Base-by-base conservation (phyloP, 1,140 invertebrate genomes). In the Harpegnathos saltator region DNA sequence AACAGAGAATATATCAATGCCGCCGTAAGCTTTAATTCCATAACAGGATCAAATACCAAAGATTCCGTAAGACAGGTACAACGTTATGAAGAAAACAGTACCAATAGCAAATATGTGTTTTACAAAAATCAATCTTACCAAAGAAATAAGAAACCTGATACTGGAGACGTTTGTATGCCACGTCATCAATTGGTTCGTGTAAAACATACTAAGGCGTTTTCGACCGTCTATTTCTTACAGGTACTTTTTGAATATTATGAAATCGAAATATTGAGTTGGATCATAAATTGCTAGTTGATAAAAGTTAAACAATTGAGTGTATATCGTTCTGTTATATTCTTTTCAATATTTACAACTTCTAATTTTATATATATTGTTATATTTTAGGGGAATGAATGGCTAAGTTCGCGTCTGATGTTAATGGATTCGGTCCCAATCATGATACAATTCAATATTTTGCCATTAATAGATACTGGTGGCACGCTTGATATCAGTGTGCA, bases 401-500 rank as follows among this genome's bases (percentile, higher is more conserved):
- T 95, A 81, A 95, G 94, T 44, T 94, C 94, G 2, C 95, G 94
- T 94, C 69, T 95, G 17, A 91, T 94, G 33, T 84, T 95, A 65
- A 93, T 91, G 9, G 94, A 95, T 83, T 58, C 74, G 33, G 88
- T 85, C 48, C 94, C 95, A 29, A 91, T 95, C 22, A 92, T 95
- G 73, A 92, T 92, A 7, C 93, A 95, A 74, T 95, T 95, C 84
- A 91, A 95, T 83, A 90, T 95, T 74, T 85, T 95, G 19, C 94
- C 95, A 33, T 93, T 95, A 65, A 88, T 95, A 29, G 95, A 96
- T 83, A 94, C 95, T 68, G 95, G 95, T 38, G 95, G 95, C 74
- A 95, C 95, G 4, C 91, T 96, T 3, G 93, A 92, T 61, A 93
- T 96, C 75, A 91, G 89, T 44, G 85, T 94, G 74, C 92, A 93